phyloP scores from a whole-genome alignment of 2,888 invertebrate species.

The Cryptus viduatorius region DNA sequence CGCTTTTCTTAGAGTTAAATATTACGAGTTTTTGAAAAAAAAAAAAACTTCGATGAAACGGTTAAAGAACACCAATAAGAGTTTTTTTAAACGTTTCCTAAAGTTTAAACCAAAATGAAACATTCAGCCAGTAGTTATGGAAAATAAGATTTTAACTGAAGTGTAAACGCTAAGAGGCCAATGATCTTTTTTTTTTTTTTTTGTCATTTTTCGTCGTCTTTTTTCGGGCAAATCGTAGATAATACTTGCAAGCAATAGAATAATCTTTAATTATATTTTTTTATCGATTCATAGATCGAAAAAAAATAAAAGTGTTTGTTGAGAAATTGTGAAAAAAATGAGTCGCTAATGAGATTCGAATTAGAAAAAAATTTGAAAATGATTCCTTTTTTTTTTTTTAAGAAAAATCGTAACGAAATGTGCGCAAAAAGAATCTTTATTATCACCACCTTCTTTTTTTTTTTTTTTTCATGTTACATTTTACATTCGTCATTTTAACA shows the following conservation, averaged over 20 bases:
- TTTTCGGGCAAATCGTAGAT: neutral
- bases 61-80: neutral
- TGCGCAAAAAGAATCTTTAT: slow-evolving; percentile 64
- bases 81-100: neutral
- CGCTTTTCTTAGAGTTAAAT: neutral
- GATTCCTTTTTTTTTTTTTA: slow-evolving; percentile 2
- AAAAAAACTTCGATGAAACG: neutral
- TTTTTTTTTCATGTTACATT: slow-evolving; percentile 63
- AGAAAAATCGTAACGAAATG: slow-evolving; percentile 28
- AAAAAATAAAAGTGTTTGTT: neutral
- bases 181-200: neutral
- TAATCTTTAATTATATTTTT: neutral
- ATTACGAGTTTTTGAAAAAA: neutral
- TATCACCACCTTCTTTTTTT: slow-evolving; percentile 50
- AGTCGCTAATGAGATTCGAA: neutral
- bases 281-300: neutral
- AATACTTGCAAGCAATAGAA: neutral
- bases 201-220: neutral
- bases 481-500: slow-evolving; percentile 61
- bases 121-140: too few relatives aligned
- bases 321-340: neutral
- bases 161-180: neutral
- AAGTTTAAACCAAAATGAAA: too few relatives aligned
- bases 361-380: slow-evolving; percentile 1
- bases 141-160: neutral